Base-by-base conservation (phyloP, 2,888 invertebrate species). In the Tachina lurida region DNA sequence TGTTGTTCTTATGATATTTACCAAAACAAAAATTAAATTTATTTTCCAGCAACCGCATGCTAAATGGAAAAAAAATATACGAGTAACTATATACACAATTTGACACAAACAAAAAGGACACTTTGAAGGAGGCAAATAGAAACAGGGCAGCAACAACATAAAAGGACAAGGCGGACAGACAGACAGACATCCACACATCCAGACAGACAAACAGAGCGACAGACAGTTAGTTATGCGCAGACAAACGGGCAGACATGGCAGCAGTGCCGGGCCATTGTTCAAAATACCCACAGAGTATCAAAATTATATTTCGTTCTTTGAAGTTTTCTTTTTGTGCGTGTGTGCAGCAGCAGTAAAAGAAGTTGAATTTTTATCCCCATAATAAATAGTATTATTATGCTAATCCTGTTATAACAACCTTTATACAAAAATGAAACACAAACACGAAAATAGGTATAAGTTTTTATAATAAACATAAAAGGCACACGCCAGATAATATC, bases 321-420 rank as follows among this genome's bases (percentile, higher is more conserved):
- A 41, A 22, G 47, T 77, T 62, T 71, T 19, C 71, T 43, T 74
- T 8, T 60, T 12, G 2, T 58, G 60, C 39, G 49, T 63, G 54
- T 63, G 63, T 54, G n/a, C 22, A 58, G 45, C 52, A 62, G 19
- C 15, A 17, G 31, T 31, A 31, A 67, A 62, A 68, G 45, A 68
- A 75, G 39, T 52, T 45, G 70, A 17, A 54, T 45, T 17, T 31
- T 73, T 68, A 81, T 85, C 77, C 63, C 70, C 47, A 78, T 70
- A 75, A 78, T 82, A 85, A 82, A 85, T 85, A 78, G 85, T 70
- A 82, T 82, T 85, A 82, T 85, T 75, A 81, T 81, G 81, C 77
- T 85, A 75, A 82, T 85, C 74, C 74, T 75, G 77, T 78, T 75
- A 70, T 74, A 82, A 85, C 74, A 82, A 85, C 80, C 67, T 77